Percentiles rank a stretch among this genome's conserved stretches.
Conservation (phyloP, 2,888 invertebrate genomes). For the Zaprionus obscuricornis region DNA sequence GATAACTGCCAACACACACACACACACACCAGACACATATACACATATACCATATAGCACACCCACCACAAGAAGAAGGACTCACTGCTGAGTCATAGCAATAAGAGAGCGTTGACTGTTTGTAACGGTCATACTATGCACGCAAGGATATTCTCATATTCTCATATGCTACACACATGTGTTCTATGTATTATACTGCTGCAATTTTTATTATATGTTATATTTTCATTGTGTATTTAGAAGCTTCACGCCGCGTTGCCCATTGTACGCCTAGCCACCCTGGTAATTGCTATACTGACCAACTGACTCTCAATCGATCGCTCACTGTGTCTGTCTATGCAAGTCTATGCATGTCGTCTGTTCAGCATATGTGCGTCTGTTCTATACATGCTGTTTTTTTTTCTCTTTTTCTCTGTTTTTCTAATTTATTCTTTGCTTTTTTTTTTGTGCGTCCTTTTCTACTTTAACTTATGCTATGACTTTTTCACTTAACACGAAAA, state of each 20-base stretch:
- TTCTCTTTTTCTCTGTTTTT: too few relatives aligned
- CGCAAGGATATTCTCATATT: constrained; percentile 44
- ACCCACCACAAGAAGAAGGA: constrained; percentile 17
- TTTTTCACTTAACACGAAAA: constrained; percentile 56
- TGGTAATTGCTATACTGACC: constrained; percentile 55
- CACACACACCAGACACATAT: too few relatives aligned
- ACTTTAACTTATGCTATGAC: not conserved
- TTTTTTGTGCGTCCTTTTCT: not conserved
- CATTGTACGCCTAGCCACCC: constrained; percentile 38
- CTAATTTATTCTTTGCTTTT: constrained; percentile 1
- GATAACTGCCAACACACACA: constrained; percentile 28
- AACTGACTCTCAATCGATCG: constrained; percentile 51
- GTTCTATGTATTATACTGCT: constrained; percentile 31
- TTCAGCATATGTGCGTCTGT: constrained; percentile 52
- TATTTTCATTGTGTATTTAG: not conserved
- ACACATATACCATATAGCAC: too few relatives aligned
- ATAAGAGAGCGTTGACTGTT: constrained; percentile 18
- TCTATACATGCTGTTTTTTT: constrained; percentile 2
- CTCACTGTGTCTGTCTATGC: constrained; percentile 59
- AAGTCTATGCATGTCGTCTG: too few relatives aligned
- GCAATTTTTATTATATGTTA: constrained; percentile 28
- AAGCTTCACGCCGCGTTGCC: constrained; percentile 65
- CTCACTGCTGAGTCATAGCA: constrained; percentile 44
- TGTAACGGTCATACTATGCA: constrained; percentile 75
- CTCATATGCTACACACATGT: constrained; percentile 64